Conservation (phyloP, 2,888 invertebrate species). For the Galeruca laticollis region DNA sequence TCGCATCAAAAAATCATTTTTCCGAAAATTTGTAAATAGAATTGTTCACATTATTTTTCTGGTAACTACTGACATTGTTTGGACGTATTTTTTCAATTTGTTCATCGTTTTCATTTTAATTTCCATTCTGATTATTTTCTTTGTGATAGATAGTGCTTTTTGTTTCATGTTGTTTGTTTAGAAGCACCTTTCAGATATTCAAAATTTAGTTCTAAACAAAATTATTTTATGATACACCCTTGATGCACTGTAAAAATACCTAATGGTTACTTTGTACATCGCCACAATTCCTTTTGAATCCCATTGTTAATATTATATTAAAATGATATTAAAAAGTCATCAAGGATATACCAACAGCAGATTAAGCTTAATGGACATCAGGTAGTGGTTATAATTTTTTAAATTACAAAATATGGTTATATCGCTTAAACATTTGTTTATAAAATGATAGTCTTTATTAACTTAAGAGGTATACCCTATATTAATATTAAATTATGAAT, state of each 20-base stretch:
- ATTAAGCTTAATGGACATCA: conserved; percentile 25
- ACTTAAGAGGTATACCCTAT: not conserved
- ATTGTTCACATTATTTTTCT: too few relatives aligned
- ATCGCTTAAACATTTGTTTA: not conserved
- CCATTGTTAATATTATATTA: conserved; percentile 42
- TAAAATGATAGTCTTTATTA: conserved; percentile 5
- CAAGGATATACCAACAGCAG: conserved; percentile 32
- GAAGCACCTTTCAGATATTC: too few relatives aligned
- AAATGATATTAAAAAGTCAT: conserved; percentile 47
- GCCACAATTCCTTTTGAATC: conserved; percentile 17
- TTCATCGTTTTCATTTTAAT: too few relatives aligned
- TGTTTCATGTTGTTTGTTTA: too few relatives aligned
- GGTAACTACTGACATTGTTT: too few relatives aligned
- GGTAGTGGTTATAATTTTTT: conserved; percentile 21
- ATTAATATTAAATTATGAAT: not conserved
- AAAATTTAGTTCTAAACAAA: not conserved
- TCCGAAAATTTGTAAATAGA: too few relatives aligned
- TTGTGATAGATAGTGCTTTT: too few relatives aligned
- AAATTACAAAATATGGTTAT: not conserved
- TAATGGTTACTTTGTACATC: conserved; percentile 20
- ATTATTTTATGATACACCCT: not conserved
- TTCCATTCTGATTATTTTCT: not conserved
- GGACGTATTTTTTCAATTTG: too few relatives aligned
- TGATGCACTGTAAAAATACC: conserved; percentile 5
- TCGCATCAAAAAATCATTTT: too few relatives aligned